Evolutionary conservation across 1,140 invertebrate genomes (phyloP).

Genomic region (Cherax destructor): DNA sequence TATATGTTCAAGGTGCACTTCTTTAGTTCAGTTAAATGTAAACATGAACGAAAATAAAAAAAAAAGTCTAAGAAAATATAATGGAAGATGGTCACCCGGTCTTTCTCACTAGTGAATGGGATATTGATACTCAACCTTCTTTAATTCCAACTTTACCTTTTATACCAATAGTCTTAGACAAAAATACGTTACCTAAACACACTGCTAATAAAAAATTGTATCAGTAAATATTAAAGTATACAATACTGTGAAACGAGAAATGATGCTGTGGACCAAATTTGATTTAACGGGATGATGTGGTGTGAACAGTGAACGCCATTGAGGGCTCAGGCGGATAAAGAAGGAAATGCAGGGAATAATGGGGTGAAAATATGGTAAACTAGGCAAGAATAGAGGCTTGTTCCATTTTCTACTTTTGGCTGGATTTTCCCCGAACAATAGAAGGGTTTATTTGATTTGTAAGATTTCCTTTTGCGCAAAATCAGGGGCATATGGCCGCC

Average conservation of each 20-base stretch:
- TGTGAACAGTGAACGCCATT: not conserved
- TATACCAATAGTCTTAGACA: not conserved
- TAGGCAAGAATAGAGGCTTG: constrained; percentile 4
- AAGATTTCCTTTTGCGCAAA: constrained; percentile 4
- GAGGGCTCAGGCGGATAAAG: constrained; percentile 7
- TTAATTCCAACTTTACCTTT: not conserved
- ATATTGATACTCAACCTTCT: not conserved
- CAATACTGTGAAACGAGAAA: not conserved
- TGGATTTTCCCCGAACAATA: constrained; percentile 13
- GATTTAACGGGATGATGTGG: not conserved
- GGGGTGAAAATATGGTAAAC: constrained; percentile 32
- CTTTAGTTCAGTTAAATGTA: not conserved
- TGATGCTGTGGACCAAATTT: not conserved
- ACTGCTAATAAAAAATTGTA: not conserved
- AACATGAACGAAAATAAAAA: not conserved
- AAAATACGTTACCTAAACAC: not conserved
- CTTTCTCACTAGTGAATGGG: not conserved
- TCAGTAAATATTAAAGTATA: not conserved
- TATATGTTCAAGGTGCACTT: too few relatives aligned
- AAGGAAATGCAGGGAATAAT: constrained; percentile 13
- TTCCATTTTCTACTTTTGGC: constrained; percentile 8
- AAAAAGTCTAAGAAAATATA: not conserved
- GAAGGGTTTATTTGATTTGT: constrained; percentile 19
- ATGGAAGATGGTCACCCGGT: not conserved
- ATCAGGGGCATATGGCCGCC: not conserved